Evolutionary conservation across 92 coral and sea anemone species (phyloP).

Genomic region (Blastomussa wellsi): DNA sequence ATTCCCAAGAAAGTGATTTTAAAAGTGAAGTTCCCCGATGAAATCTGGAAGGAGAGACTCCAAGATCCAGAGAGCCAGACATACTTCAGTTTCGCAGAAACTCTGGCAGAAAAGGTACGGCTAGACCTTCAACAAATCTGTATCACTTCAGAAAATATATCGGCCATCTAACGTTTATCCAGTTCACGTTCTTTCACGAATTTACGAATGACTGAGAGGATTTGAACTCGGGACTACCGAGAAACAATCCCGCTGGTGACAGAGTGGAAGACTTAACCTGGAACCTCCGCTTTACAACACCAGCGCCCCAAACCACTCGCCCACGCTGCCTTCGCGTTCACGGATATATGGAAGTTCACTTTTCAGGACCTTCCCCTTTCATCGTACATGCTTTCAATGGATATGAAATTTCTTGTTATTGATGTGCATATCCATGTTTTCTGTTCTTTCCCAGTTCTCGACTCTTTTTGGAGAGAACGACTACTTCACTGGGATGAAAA

Average conservation of each 20-base stretch:
- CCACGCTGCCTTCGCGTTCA: too few species aligned
- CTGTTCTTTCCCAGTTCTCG: background rate
- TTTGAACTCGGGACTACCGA: too few species aligned
- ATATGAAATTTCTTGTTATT: too few species aligned
- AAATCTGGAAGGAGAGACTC: constrained; percentile 7
- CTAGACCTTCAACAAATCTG: background rate
- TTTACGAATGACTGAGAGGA: too few species aligned
- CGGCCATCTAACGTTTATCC: too few species aligned
- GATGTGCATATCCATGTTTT: background rate
- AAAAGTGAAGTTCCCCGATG: background rate
- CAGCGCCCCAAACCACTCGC: too few species aligned
- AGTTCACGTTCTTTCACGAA: too few species aligned
- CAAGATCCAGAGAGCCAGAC: constrained; percentile 2
- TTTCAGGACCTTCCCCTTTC: too few species aligned
- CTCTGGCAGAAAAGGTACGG: background rate
- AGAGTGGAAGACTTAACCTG: too few species aligned
- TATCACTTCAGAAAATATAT: background rate
- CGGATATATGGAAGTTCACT: too few species aligned
- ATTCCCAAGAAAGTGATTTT: background rate
- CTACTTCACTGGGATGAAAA: constrained; percentile 12
- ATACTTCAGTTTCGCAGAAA: background rate
- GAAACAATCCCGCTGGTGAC: too few species aligned
- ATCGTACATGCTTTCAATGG: background rate
- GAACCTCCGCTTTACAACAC: too few species aligned
- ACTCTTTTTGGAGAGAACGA: background rate